Evolutionary conservation across 2,888 invertebrate species (phyloP), one percentile per base, ranked within the genome.

Genomic region (Drosophila subquinaria): DNA sequence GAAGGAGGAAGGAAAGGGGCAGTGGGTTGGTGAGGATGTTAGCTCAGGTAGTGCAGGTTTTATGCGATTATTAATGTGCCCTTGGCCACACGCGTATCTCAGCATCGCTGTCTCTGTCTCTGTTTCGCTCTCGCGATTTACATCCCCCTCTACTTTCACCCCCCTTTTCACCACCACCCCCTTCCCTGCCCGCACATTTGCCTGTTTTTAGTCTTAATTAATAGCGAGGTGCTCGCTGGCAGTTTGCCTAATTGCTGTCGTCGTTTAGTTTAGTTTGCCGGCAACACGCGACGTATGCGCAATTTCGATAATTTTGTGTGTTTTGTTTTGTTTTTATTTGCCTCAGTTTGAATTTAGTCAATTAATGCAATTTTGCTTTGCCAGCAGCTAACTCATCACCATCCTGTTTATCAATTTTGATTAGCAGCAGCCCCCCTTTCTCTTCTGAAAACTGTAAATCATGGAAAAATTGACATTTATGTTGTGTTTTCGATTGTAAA

Each of bases 231-330:
- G 35, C 43, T 57, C 10, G 72, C 64, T 83, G 82, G 89, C 82
- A 83, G 33, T 11, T 42, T 76, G 89, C 82, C 82, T 86, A 88
- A 86, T 83, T 88, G 80, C 62, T 69, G 76, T 69, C 76, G 56
- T 61, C 67, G 60, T 69, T 77, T 57, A 15, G 53, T 47, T 56
- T 57, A 20, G 62, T 47, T 56, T 50, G 52, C 52, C 43, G 60
- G 74, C 45, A 45, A 50, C 69, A 69, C 64, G 64, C 56, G 75
- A 52, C 73, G 75, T 74, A 74, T 74, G 60, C 68, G 63, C 71
- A 64, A 62, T 78, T 71, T 86, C 69, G 67, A 79, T 81, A 53
- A 77, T 72, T 87, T 65, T 59, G 43, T 56, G 57, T 48, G 11
- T 43, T 67, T 59, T 27, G 5, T 27, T 51, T 27, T 53, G 20